Evolutionary conservation across 2,113 vertebrate genomes (phyloP).

Genomic region (Ictalurus furcatus): DNA sequence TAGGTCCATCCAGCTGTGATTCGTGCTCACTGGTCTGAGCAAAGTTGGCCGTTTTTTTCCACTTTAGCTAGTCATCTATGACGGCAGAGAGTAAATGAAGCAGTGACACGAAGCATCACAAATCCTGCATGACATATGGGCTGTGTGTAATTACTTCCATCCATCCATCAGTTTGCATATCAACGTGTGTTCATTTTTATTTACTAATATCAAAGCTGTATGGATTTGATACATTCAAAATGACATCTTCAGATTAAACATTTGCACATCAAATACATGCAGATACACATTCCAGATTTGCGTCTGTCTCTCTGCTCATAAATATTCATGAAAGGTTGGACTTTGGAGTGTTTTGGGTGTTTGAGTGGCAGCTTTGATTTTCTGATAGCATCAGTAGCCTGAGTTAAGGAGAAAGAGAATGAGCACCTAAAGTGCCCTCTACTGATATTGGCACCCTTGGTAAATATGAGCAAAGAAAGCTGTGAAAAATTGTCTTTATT

Average conservation of each 20-base stretch:
- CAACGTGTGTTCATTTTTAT: background rate
- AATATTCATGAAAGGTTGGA: conserved; percentile 28
- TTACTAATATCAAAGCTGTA: background rate
- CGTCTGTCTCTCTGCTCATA: background rate
- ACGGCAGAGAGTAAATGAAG: background rate
- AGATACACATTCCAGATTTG: background rate
- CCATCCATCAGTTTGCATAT: background rate
- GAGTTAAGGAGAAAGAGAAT: background rate
- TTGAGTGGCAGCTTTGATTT: conserved; percentile 42
- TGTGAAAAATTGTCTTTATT: no score
- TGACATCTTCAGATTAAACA: background rate
- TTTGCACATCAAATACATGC: background rate
- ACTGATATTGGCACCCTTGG: no score
- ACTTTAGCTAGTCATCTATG: background rate
- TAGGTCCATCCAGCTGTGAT: background rate
- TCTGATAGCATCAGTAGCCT: background rate
- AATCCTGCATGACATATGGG: background rate
- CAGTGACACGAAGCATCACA: background rate
- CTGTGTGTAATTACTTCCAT: background rate
- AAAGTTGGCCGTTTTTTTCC: background rate
- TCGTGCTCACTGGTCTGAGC: background rate
- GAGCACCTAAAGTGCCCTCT: background rate
- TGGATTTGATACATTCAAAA: background rate
- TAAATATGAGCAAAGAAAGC: no score
- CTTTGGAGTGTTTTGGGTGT: conserved; percentile 8